These are phyloP conservation scores for Nansenia antarctica DNA, from an alignment of 2,113 vertebrate genomes.

Conservation along the genomic window DNA sequence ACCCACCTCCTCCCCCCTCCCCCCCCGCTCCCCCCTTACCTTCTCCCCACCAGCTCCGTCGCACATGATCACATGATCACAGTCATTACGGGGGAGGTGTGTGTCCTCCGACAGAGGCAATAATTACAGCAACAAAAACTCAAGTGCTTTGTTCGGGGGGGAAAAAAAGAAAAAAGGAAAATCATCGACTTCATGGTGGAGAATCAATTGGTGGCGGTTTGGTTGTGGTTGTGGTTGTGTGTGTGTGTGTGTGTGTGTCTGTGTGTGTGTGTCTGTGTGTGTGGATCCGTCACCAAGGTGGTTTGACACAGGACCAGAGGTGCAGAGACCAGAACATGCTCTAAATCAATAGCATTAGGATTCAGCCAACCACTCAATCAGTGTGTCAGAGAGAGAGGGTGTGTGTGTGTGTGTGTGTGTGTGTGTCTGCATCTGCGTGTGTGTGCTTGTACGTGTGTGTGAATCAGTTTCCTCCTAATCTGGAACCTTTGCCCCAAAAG, in stretches of 20 bases:
- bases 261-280: slow-evolving; percentile 43
- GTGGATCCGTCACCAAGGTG: slow-evolving; percentile 25
- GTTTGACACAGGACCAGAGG: slow-evolving; percentile 42
- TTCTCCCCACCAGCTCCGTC: too few relatives aligned
- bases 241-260: too few relatives aligned
- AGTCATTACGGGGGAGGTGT: slow-evolving; percentile 35
- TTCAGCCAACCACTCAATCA: slow-evolving; percentile 46
- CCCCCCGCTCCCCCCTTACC: too few relatives aligned
- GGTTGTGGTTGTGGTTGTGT: too few relatives aligned
- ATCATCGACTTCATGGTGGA: too few relatives aligned
- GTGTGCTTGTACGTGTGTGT: slow-evolving; percentile 11
- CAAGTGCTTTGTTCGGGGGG: slow-evolving; percentile 58
- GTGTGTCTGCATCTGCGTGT: too few relatives aligned
- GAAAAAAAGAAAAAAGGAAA: slow-evolving; percentile 54
- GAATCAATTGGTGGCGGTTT: slow-evolving; percentile 45
- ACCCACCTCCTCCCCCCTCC: too few relatives aligned
- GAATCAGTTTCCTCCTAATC: slow-evolving; percentile 10
- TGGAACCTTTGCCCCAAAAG: slow-evolving; percentile 1
- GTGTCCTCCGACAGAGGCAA: slow-evolving; percentile 39
- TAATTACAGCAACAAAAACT: slow-evolving; percentile 47
- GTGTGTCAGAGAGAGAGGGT: slow-evolving; percentile 10
- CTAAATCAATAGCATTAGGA: slow-evolving; percentile 49
- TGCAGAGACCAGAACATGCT: slow-evolving; percentile 34
- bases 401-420: background rate
- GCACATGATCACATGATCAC: slow-evolving; percentile 28